These are phyloP conservation scores for Saguinus imperator DNA, from an alignment of 2,113 vertebrate genomes.

Conservation along the genomic window DNA sequence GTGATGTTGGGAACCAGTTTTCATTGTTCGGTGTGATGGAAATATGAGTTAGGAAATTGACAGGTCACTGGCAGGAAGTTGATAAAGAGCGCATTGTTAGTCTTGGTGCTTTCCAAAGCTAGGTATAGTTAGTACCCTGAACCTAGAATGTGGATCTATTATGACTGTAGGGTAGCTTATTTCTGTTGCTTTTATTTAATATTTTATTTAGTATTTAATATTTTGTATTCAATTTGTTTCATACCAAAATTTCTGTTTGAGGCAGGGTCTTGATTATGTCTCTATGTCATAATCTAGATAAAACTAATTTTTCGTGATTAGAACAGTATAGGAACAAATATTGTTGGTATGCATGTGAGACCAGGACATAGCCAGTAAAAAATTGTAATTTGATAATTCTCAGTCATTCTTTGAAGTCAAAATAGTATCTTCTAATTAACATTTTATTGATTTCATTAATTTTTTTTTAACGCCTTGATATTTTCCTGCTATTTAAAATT, in stretches of 20 bases:
- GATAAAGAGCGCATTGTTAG: not conserved
- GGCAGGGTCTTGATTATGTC: too few relatives aligned
- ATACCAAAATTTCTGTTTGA: too few relatives aligned
- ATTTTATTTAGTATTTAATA: not conserved
- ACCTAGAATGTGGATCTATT: not conserved
- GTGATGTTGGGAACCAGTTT: not conserved
- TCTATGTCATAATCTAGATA: not conserved
- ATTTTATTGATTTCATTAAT: slow-evolving; percentile 15
- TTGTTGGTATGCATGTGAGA: not conserved
- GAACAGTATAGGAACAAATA: not conserved
- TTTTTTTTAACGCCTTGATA: not conserved
- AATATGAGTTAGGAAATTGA: not conserved
- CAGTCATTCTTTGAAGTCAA: slow-evolving; percentile 35
- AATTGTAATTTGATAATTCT: not conserved
- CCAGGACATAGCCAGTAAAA: not conserved
- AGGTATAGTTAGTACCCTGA: not conserved
- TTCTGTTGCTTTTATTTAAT: not conserved
- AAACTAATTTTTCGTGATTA: slow-evolving; percentile 11
- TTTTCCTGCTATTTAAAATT: slow-evolving; percentile 30
- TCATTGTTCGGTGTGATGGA: not conserved
- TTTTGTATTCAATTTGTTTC: not conserved
- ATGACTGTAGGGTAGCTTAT: not conserved
- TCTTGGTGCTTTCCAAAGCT: not conserved
- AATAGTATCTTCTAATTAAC: not conserved
- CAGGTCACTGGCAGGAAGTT: not conserved